These are phyloP conservation scores for Vireo griseus DNA, from an alignment of 2,797 vertebrate species.

Conservation along the genomic window DNA sequence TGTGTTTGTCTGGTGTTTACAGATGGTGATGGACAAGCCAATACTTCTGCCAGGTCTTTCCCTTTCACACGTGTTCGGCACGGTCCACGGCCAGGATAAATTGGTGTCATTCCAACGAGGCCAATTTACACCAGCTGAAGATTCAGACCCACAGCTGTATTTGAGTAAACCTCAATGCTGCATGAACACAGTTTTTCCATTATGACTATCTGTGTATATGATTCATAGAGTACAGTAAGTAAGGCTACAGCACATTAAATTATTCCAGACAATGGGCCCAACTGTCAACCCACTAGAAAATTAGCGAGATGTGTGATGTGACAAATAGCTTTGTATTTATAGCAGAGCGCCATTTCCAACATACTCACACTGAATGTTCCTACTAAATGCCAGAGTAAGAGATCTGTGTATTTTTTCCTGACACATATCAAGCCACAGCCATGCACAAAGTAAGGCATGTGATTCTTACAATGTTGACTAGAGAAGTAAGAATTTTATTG, in stretches of 20 bases:
- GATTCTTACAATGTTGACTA: background rate
- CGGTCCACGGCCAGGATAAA: background rate
- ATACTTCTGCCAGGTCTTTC: background rate
- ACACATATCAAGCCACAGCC: background rate
- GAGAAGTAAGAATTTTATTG: background rate
- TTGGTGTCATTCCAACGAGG: background rate
- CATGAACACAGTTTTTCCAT: slow-evolving; percentile 38
- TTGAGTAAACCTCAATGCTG: slow-evolving; percentile 16
- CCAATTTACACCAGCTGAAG: slow-evolving; percentile 44
- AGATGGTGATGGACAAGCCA: background rate
- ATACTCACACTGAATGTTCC: background rate
- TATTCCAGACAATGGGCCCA: slow-evolving; percentile 50
- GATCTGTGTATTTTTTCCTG: background rate
- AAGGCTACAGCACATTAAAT: slow-evolving; percentile 12
- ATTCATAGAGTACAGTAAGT: slow-evolving; percentile 41
- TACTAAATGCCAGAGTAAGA: background rate
- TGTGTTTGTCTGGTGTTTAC: slow-evolving; percentile 28
- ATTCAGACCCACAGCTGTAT: slow-evolving; percentile 47
- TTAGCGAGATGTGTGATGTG: background rate
- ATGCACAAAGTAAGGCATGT: background rate
- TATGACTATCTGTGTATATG: slow-evolving; percentile 33
- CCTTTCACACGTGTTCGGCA: background rate
- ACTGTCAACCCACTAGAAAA: slow-evolving; percentile 35
- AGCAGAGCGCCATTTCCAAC: background rate
- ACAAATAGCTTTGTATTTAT: slow-evolving; percentile 36